A percentile compares a stretch with the other conserved stretches of the same genome.
Evolutionary conservation across 2,113 vertebrate species (phyloP).

Genomic region (Paradoxurus hermaphroditus): DNA sequence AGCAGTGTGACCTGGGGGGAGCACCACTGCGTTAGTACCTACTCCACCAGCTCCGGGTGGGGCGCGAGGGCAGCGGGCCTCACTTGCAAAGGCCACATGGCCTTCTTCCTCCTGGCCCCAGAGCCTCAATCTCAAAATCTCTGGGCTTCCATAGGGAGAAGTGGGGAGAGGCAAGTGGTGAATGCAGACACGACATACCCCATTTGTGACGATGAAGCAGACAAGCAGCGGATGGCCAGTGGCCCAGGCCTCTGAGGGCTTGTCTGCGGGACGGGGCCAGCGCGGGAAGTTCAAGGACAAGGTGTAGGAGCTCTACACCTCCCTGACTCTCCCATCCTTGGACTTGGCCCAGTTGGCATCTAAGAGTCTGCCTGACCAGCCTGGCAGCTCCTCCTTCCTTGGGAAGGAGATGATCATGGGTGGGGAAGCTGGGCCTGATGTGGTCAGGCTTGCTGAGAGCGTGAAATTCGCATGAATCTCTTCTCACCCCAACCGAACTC

Average conservation of each 20-base stretch:
- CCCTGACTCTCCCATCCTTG: neutral
- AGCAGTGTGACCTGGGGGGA: fast-evolving
- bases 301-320: neutral
- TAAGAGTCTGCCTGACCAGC: neutral
- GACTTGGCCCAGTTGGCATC: fast-evolving
- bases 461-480: neutral
- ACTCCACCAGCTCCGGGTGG: neutral
- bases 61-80: fast-evolving
- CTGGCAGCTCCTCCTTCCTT: no score
- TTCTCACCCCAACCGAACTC: neutral
- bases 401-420: fast-evolving
- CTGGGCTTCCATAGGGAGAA: neutral
- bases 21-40: fast-evolving
- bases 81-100: fast-evolving
- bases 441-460: fast-evolving
- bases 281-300: neutral
- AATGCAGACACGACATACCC: fast-evolving
- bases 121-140: neutral
- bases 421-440: neutral
- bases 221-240: neutral
- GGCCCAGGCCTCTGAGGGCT: fast-evolving
- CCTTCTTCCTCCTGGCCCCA: neutral
- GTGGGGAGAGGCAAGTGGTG: neutral
- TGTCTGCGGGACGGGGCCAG: neutral
- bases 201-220: no score